Evolutionary conservation across 1,140 invertebrate species (phyloP), one percentile per base, ranked within the genome.

Genomic region (Eumaeus atala): DNA sequence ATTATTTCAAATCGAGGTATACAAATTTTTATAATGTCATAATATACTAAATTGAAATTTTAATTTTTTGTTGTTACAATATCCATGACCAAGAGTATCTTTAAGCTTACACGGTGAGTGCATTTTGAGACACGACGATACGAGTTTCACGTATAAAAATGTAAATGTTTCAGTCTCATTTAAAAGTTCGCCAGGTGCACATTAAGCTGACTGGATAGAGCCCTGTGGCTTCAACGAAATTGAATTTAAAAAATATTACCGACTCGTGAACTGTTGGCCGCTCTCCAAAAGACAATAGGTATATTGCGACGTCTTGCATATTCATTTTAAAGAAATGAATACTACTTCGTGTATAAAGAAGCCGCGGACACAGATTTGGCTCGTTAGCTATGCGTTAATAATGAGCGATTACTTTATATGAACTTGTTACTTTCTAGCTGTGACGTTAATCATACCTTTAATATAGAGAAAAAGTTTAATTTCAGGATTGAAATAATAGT

Each of bases 211-310:
- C 65, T 74, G 76, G 71, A 82, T 78, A 77, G 70, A 73, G 66
- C 67, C 62, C 69, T 77, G 76, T 77, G 77, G 77, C 74, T 77
- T 76, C 72, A 72, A 67, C 70, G 72, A 84, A 84, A 84, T 84
- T 84, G 81, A 84, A 83, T 84, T 84, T 84, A 77, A 84, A 84
- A 84, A 84, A 85, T 85, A 85, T 85, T 81, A 81, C 77, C 69
- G 64, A 76, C 65, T 74, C 74, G 71, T 70, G 76, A 80, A 77
- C 74, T 66, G 72, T 78, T 85, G 81, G 79, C 79, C 59, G 71
- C 64, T 68, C 58, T 83, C 81, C 81, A 85, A 83, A 74, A 85
- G 74, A 85, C 77, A 83, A 81, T 80, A 79, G 75, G 62, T 74
- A 65, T 52, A 61, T 56, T 70, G 67, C 56, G 59, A 67, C 70